Percentiles rank a stretch among this genome's conserved stretches.
Conservation (phyloP, 2,113 vertebrate genomes). For the Misgurnus anguillicaudatus region DNA sequence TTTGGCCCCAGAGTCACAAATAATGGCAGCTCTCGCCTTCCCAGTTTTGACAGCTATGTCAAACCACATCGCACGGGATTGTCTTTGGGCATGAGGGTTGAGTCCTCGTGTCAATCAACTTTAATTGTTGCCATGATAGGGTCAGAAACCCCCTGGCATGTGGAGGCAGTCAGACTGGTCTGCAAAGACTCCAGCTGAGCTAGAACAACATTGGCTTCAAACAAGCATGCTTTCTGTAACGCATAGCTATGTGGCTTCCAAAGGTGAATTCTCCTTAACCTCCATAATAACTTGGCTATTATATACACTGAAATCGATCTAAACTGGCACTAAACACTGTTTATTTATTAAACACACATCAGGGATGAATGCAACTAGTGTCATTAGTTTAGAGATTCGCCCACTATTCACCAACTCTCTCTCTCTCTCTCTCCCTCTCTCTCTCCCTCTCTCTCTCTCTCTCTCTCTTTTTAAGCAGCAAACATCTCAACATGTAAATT, state of each 20-base stretch:
- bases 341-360: neutral
- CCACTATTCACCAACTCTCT: neutral
- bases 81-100: slow-evolving; percentile 28
- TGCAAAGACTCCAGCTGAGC: slow-evolving; percentile 58
- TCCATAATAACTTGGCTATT: slow-evolving; percentile 3
- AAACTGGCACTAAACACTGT: neutral
- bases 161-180: slow-evolving; percentile 51
- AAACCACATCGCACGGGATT: slow-evolving; percentile 39
- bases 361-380: slow-evolving; percentile 1
- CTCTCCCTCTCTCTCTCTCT: too few relatives aligned
- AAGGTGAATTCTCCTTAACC: neutral
- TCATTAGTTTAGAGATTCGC: neutral
- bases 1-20: slow-evolving; percentile 16
- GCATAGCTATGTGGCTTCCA: neutral
- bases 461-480: neutral
- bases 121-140: slow-evolving; percentile 55
- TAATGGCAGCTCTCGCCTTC: neutral
- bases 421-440: too few relatives aligned
- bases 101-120: slow-evolving; percentile 61
- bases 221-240: slow-evolving; percentile 42
- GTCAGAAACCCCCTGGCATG: slow-evolving; percentile 49
- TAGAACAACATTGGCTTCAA: slow-evolving; percentile 64
- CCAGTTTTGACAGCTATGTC: slow-evolving; percentile 37
- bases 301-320: neutral
- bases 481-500: slow-evolving; percentile 10